phyloP scores from a whole-genome alignment of 2,888 invertebrate species.

The Osmoderma eremita region DNA sequence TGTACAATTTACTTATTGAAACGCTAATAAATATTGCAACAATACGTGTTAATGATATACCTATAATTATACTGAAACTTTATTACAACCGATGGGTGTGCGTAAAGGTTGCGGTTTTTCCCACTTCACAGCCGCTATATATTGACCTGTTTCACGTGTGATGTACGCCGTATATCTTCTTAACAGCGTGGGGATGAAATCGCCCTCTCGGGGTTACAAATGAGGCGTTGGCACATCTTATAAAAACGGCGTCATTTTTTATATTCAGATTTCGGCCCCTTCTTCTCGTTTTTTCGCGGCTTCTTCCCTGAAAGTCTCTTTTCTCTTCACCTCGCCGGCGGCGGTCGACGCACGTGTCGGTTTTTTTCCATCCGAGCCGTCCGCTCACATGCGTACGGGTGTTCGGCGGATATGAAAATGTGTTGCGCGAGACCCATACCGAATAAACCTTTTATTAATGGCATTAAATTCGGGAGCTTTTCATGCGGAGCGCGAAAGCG shows the following conservation, averaged over 20 bases:
- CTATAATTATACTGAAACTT: conserved; percentile 10
- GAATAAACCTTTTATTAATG: conserved; percentile 38
- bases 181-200: conserved; percentile 40
- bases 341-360: conserved; percentile 32
- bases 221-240: conserved; percentile 45
- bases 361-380: conserved; percentile 28
- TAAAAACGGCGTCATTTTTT: conserved; percentile 44
- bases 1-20: too few relatives aligned
- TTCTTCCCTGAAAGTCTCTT: conserved; percentile 3
- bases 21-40: too few relatives aligned
- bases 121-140: conserved; percentile 21
- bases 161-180: conserved; percentile 39
- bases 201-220: conserved; percentile 43
- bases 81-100: conserved; percentile 2
- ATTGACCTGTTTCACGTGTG: conserved; percentile 39
- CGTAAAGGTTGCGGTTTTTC: conserved; percentile 17
- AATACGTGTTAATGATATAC: conserved; percentile 15
- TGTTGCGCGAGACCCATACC: conserved; percentile 40
- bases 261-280: conserved; percentile 41
- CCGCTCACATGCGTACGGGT: neutral
- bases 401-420: conserved; percentile 35
- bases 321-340: neutral
- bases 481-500: conserved; percentile 17
- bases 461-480: conserved; percentile 36
- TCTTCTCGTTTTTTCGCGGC: conserved; percentile 11